These are phyloP conservation scores for Augochlora pura DNA, from an alignment of 1,140 invertebrate species.

Conservation along the genomic window DNA sequence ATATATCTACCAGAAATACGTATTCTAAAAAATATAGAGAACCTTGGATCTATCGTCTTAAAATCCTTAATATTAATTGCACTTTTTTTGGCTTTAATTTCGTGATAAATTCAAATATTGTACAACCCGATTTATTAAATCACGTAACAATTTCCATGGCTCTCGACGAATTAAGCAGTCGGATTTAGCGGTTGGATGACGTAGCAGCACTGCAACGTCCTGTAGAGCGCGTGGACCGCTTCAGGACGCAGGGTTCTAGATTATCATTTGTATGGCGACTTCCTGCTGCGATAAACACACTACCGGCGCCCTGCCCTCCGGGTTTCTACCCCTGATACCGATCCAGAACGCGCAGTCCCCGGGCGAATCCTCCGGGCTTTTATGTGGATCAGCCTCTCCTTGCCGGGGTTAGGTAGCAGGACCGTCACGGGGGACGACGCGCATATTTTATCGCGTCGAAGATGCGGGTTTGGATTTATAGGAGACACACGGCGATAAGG, in stretches of 20 bases:
- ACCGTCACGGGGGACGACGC: neutral
- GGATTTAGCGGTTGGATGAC: neutral
- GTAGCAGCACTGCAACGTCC: neutral
- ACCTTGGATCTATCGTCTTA: too few relatives aligned
- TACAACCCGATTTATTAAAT: too few relatives aligned
- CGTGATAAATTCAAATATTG: too few relatives aligned
- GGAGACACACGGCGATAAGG: constrained; percentile 13
- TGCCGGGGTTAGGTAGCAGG: neutral
- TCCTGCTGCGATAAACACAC: constrained; percentile 65
- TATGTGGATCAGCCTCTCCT: constrained; percentile 18
- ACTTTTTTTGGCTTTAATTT: too few relatives aligned
- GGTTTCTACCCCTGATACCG: constrained; percentile 33
- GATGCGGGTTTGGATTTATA: constrained; percentile 44
- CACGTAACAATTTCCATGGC: too few relatives aligned
- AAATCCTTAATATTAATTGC: too few relatives aligned
- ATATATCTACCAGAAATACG: too few relatives aligned
- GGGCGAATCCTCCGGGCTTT: neutral
- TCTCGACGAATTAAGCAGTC: too few relatives aligned
- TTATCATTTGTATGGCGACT: constrained; percentile 64
- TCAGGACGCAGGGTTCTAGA: constrained; percentile 29
- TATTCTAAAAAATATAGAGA: too few relatives aligned
- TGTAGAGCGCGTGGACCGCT: constrained; percentile 27
- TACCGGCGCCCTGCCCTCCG: constrained; percentile 53
- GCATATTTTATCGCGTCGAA: constrained; percentile 18
- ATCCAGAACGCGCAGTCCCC: constrained; percentile 25